These are phyloP conservation scores for Salminus brasiliensis DNA, from an alignment of 2,113 vertebrate species.

Conservation along the genomic window DNA sequence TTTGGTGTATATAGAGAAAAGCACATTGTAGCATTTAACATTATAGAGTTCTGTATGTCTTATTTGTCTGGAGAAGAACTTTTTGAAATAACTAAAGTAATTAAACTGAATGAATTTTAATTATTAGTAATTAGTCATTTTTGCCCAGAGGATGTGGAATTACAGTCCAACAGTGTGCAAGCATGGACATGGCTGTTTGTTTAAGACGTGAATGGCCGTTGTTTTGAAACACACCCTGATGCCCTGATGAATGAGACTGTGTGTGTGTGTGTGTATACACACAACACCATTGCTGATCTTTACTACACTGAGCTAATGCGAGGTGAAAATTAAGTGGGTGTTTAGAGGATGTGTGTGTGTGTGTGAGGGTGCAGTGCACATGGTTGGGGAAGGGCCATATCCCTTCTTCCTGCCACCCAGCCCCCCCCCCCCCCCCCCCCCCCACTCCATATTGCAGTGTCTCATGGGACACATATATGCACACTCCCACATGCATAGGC, in stretches of 20 bases:
- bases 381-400: neutral
- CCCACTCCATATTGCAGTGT: neutral
- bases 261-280: conserved; percentile 26
- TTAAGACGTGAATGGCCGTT: conserved; percentile 10
- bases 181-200: neutral
- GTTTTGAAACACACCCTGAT: conserved; percentile 32
- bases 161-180: too few relatives aligned
- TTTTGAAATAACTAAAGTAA: too few relatives aligned
- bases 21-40: too few relatives aligned
- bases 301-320: neutral
- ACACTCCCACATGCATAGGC: too few relatives aligned
- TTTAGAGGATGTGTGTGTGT: conserved; percentile 19
- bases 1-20: too few relatives aligned
- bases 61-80: too few relatives aligned
- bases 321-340: conserved; percentile 28
- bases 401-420: neutral
- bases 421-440: neutral
- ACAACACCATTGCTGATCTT: neutral
- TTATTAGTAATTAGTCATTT: too few relatives aligned
- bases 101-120: too few relatives aligned
- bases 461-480: neutral
- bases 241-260: conserved; percentile 30
- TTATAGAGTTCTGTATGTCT: too few relatives aligned
- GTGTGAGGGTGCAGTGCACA: neutral
- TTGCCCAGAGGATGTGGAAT: too few relatives aligned